Conservation (phyloP, 1,140 invertebrate species). For the Drosophila sp. region DNA sequence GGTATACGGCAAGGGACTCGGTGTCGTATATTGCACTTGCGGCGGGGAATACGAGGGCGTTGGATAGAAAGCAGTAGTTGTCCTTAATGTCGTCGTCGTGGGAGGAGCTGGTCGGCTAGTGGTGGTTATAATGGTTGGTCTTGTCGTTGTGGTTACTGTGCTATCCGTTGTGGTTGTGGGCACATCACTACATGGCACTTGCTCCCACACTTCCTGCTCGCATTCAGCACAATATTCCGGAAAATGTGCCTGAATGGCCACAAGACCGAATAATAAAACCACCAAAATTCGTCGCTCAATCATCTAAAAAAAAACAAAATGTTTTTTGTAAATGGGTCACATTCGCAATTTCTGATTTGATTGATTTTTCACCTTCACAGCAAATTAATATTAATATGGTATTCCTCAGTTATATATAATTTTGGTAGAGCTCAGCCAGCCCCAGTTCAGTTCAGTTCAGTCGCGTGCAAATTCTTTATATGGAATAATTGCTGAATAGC, state of each 20-base stretch:
- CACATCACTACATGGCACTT: slow-evolving; percentile 72
- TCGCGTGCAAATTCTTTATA: slow-evolving; percentile 75
- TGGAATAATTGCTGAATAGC: slow-evolving; percentile 74
- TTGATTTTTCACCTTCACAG: slow-evolving; percentile 18
- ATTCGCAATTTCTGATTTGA: slow-evolving; percentile 22
- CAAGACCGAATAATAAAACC: slow-evolving; percentile 27
- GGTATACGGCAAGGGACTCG: slow-evolving; percentile 1
- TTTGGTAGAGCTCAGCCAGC: slow-evolving; percentile 12
- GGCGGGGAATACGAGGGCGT: background rate
- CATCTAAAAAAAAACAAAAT: slow-evolving; percentile 40
- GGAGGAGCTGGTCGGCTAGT: slow-evolving; percentile 3
- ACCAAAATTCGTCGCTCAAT: slow-evolving; percentile 51
- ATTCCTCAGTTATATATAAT: slow-evolving; percentile 3
- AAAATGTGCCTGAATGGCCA: slow-evolving; percentile 50
- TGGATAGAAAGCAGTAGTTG: background rate
- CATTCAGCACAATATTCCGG: slow-evolving; percentile 71
- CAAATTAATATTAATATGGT: slow-evolving; percentile 12
- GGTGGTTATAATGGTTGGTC: slow-evolving; percentile 12
- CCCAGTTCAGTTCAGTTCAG: slow-evolving; percentile 22
- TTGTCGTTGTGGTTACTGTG: background rate
- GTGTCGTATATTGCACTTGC: background rate
- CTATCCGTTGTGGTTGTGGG: slow-evolving; percentile 24
- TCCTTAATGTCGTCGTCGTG: slow-evolving; percentile 14
- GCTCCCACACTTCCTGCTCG: slow-evolving; percentile 79
- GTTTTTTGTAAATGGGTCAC: slow-evolving; percentile 14